Base-by-base conservation (phyloP, 2,113 vertebrate species). In the Agapornis roseicollis region DNA sequence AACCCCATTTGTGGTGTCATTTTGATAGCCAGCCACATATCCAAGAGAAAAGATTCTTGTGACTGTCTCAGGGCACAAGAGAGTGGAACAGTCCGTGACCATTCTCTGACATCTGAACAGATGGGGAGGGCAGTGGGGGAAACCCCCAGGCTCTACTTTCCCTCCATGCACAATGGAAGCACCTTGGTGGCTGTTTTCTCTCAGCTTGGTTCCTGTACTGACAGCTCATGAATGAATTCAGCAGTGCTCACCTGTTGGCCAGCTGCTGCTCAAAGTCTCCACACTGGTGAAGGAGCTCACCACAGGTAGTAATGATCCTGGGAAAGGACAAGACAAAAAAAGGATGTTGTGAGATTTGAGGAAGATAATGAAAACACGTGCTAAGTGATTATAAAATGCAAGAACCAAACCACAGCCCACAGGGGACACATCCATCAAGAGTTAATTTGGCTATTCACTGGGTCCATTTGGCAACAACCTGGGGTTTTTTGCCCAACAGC, bases 251-350 rank as follows among this genome's bases (percentile, higher is more conserved):
- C 98, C 98, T 98, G 97, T 96, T 99, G 39, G 98, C 98, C 42
- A 99, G 96, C 55, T 98, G 98, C 94, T 98, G 98, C 92, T 99
- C 98, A 2, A 98, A 98, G 92, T 98, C 98, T 69, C 98, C 98
- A 58, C 98, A 98, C 61, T 98, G 98, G 50, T 96, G 96, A 81
- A 98, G 94, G 84, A 99, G 97, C 42, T 99, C 98, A 28, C 98
- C 98, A n/a, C 98, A 99, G 58, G 97, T 97, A 24, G 98, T 72
- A 70, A 99, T 98, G 76, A 98, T 98, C 92, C 98, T 99, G 88
- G 35, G 69, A 85, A 90, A 60, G 80, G 93, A 86, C 28, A 95
- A 66, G 90, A 89, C 77, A 89, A 64, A 89, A 69, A 9, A 50
- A 33, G 80, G 3, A 35, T 19, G 68, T 88, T 58, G 20, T 33